Conservation (phyloP, 2,113 vertebrate species). For the Paradisaea rubra region DNA sequence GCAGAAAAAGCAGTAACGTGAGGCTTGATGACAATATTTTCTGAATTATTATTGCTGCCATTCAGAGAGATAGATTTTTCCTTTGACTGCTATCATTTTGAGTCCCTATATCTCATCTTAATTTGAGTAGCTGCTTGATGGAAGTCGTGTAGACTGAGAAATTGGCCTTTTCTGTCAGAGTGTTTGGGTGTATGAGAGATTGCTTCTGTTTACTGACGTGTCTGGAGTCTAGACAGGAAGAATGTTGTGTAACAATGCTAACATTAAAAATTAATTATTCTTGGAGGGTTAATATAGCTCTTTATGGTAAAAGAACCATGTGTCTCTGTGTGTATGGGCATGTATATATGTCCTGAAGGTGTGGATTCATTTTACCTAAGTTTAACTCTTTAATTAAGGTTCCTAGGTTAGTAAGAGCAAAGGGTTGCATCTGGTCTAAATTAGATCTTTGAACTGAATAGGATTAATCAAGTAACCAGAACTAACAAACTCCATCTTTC, state of each 20-base stretch:
- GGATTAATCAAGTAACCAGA: background rate
- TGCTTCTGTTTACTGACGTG: constrained; percentile 6
- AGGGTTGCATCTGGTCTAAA: background rate
- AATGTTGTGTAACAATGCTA: constrained; percentile 17
- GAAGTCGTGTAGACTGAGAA: constrained; percentile 31
- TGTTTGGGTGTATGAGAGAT: constrained; percentile 27
- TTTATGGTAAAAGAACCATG: background rate
- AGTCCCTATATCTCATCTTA: constrained; percentile 8
- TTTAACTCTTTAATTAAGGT: background rate
- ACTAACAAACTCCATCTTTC: background rate
- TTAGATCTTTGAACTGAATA: background rate
- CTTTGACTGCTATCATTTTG: constrained; percentile 21
- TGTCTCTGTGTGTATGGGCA: accelerated
- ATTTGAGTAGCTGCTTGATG: constrained; percentile 24
- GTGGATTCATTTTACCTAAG: background rate
- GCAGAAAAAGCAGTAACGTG: background rate
- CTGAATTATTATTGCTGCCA: constrained; percentile 18
- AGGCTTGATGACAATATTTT: constrained; percentile 4
- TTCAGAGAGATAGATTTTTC: constrained; percentile 45
- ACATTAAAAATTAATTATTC: constrained; percentile 41
- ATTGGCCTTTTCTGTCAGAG: constrained; percentile 1
- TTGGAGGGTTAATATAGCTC: background rate
- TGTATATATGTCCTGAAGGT: accelerated
- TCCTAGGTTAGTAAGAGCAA: background rate
- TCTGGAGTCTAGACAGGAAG: constrained; percentile 21